Conservation (phyloP, 2,888 invertebrate species). For the Arctia plantaginis region DNA sequence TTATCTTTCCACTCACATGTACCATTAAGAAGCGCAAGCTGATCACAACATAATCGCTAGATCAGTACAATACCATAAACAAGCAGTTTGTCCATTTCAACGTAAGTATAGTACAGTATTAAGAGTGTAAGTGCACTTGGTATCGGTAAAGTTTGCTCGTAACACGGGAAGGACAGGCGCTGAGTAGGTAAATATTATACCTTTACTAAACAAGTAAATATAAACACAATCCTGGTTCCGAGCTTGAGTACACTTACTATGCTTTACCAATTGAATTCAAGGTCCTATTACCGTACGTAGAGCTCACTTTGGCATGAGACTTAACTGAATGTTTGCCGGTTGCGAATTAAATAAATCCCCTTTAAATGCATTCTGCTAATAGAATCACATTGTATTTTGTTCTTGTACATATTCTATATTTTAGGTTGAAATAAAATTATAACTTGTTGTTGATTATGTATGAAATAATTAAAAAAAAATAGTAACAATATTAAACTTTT, state of each 20-base stretch:
- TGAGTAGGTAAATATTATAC: conserved; percentile 28
- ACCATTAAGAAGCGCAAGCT: too few relatives aligned
- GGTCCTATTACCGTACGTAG: conserved; percentile 25
- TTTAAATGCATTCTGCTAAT: conserved; percentile 17
- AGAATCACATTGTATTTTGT: conserved; percentile 22
- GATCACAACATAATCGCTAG: too few relatives aligned
- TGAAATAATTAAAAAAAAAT: too few relatives aligned
- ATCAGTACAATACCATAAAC: neutral
- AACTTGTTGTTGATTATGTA: neutral
- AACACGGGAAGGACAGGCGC: conserved; percentile 4
- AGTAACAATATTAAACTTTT: too few relatives aligned
- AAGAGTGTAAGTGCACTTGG: conserved; percentile 2
- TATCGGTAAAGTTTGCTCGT: conserved; percentile 12
- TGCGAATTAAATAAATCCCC: conserved; percentile 16
- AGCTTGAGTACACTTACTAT: conserved; percentile 28
- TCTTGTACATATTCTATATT: neutral
- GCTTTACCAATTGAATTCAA: conserved; percentile 43
- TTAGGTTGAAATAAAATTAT: neutral
- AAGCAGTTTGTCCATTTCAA: neutral
- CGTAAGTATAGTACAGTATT: neutral
- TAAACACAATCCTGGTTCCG: conserved; percentile 36
- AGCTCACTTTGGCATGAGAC: conserved; percentile 28
- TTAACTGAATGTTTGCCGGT: conserved; percentile 18
- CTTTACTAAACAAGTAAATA: conserved; percentile 31
- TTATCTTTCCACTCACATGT: too few relatives aligned